Evolutionary conservation across 2,113 vertebrate genomes (phyloP), one percentile per base, ranked within the genome.

Genomic region (Nibea coibor): DNA sequence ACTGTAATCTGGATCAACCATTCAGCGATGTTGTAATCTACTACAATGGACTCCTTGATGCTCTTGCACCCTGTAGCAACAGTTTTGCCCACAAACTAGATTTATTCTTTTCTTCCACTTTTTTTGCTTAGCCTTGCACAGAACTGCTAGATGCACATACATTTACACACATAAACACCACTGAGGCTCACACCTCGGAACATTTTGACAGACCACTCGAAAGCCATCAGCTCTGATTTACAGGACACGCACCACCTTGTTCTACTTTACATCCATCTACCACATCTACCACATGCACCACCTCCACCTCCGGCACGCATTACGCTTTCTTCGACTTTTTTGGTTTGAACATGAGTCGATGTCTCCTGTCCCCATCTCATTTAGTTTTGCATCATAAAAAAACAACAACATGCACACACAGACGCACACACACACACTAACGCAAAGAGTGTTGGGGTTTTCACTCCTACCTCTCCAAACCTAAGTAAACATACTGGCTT

Each of bases 401-500:
- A 75, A 66, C 71, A 75, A 66, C 71, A 72, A 1, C 35, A 2
- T 14, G 11, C 3, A 14, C 43, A 45, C 43, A 45, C 43, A 35
- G 31, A 35, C 31, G 7, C 6, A 35, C 31, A 35, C 31, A 39
- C 35, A 39, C 4, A 14, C 10, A 4, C 43, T 14, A 11, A 45
- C 12, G 62, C 24, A 45, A 62, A 78, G 50, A 71, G 80, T 70
- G 71, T 78, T 83, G 88, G 69, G 63, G 82, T 85, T 89, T 88
- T 83, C 84, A 65, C 82, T 75, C 78, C 67, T 86, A 66, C 80
- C 71, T 76, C 87, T 81, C 80, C 45, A 88, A 85, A 92, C 89
- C 92, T 89, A 92, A 93, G 89, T 89, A 92, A 94, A 94, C 90
- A 93, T 12, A 1, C 39, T 66, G 54, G 71, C 39, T 92, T 93